phyloP scores from a whole-genome alignment of 2,888 invertebrate genomes.

The Sinhomidia bicolor region DNA sequence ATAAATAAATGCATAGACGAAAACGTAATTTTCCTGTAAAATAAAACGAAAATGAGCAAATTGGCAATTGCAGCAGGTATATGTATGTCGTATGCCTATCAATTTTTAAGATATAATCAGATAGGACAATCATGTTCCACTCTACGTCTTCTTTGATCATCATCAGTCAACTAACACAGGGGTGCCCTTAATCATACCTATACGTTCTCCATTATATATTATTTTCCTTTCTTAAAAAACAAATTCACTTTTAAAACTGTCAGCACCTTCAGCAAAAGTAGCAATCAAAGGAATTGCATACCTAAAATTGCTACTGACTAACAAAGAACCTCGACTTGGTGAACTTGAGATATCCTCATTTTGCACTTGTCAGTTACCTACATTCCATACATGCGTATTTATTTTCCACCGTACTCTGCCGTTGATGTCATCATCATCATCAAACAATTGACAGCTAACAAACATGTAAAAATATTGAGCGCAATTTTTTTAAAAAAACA shows the following conservation, averaged over 20 bases:
- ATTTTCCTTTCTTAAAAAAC: neutral
- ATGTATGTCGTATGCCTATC: conserved; percentile 1
- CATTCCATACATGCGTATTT: neutral
- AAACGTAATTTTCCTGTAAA: conserved; percentile 28
- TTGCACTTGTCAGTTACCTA: conserved; percentile 24
- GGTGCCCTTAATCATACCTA: conserved; percentile 35
- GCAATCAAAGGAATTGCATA: neutral
- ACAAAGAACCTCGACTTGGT: conserved; percentile 24
- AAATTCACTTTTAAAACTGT: conserved; percentile 42
- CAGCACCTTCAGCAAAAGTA: conserved; percentile 5
- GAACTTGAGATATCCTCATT: conserved; percentile 51
- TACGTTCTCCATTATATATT: neutral
- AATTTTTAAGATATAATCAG: neutral
- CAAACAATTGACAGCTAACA: neutral
- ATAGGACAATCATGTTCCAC: conserved; percentile 37
- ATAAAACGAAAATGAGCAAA: neutral
- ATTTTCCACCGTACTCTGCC: no score
- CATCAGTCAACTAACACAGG: conserved; percentile 10
- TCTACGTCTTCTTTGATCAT: neutral
- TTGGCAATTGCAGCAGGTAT: no score
- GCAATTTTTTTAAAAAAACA: no score
- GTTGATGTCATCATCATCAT: no score
- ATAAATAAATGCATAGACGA: neutral
- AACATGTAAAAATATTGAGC: neutral
- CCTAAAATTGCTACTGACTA: conserved; percentile 19